Conservation (phyloP, 2,113 vertebrate species). For the Machaerirhynchus nigripectus region DNA sequence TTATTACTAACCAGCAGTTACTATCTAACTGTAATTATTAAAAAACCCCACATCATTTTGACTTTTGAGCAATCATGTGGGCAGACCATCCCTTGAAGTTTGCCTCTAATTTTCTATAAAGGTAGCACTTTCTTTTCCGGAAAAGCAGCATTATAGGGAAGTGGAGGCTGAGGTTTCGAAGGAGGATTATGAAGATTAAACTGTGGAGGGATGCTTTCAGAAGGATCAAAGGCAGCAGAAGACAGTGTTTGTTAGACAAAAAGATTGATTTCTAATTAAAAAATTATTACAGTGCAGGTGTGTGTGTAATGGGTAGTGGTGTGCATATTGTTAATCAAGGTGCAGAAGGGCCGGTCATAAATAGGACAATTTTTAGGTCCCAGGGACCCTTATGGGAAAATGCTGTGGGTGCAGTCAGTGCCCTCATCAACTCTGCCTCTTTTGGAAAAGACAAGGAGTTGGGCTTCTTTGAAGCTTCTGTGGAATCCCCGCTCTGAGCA, state of each 20-base stretch:
- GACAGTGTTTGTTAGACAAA: neutral
- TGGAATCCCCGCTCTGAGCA: neutral
- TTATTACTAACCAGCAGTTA: slow-evolving; percentile 16
- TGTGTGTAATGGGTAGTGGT: neutral
- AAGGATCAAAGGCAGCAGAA: neutral
- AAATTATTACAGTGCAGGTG: neutral
- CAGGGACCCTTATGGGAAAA: neutral
- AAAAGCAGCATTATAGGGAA: neutral
- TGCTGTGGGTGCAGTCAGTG: neutral
- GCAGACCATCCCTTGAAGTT: neutral
- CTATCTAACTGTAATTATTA: neutral
- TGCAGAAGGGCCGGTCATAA: neutral
- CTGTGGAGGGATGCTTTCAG: neutral
- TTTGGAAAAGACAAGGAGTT: neutral
- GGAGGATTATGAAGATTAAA: neutral
- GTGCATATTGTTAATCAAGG: neutral
- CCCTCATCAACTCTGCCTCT: neutral
- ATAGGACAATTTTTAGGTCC: neutral
- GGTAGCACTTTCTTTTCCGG: neutral
- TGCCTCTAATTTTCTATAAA: neutral
- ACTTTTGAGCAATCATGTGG: neutral
- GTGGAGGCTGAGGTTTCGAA: neutral
- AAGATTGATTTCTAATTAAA: neutral
- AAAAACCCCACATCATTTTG: neutral
- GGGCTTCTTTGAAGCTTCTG: neutral